Conservation (phyloP, 2,113 vertebrate genomes). For the Macrotis lagotis region DNA sequence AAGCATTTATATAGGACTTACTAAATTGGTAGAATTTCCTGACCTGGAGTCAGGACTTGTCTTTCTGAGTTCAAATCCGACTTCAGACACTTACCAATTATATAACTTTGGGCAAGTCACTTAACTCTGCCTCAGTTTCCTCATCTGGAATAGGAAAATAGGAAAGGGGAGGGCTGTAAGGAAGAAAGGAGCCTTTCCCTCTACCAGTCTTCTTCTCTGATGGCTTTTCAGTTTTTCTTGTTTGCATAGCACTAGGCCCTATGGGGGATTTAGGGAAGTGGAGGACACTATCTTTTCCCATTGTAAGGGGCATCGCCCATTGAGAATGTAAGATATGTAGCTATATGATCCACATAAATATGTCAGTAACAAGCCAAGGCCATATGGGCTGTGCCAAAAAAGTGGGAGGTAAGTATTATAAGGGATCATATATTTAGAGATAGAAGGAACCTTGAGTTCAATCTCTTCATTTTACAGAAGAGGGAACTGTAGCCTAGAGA, state of each 20-base stretch:
- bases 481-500: not conserved
- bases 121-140: too few species aligned
- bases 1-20: too few species aligned
- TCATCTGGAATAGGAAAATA: too few species aligned
- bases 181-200: not conserved
- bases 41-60: not conserved
- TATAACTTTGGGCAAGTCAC: too few species aligned
- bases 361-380: not conserved
- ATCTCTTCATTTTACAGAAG: not conserved
- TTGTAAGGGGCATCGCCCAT: too few species aligned
- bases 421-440: not conserved
- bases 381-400: not conserved
- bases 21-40: too few species aligned
- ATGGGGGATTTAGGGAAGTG: not conserved
- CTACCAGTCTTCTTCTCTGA: not conserved
- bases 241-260: not conserved
- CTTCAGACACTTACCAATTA: too few species aligned
- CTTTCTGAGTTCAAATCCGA: too few species aligned
- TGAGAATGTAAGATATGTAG: not conserved
- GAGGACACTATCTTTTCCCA: not conserved
- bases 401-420: not conserved
- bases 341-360: not conserved
- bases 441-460: not conserved
- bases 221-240: not conserved
- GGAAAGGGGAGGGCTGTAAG: not conserved